phyloP scores from a whole-genome alignment of 2,888 invertebrate genomes.

The Bombylius major region DNA sequence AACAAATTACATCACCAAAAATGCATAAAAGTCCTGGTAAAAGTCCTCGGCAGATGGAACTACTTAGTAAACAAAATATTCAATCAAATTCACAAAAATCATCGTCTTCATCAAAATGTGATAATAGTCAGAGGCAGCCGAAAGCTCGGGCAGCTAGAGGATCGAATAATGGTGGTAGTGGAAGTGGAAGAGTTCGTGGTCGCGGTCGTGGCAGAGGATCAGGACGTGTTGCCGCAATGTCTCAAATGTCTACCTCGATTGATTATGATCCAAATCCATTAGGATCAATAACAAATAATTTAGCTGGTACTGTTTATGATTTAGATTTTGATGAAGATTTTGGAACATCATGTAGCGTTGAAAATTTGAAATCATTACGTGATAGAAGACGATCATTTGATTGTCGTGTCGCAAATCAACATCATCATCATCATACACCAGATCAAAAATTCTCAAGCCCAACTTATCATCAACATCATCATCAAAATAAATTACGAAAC shows the following conservation, averaged over 20 bases:
- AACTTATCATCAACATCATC: constrained; percentile 16
- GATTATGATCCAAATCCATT: constrained; percentile 41
- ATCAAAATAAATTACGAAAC: constrained; percentile 12
- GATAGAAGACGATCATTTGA: constrained; percentile 69
- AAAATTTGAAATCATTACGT: constrained; percentile 64
- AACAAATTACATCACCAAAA: constrained; percentile 44
- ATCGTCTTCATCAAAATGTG: constrained; percentile 13
- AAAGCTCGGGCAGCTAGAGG: constrained; percentile 27
- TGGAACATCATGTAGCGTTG: constrained; percentile 55
- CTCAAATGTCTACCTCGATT: constrained; percentile 29
- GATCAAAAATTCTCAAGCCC: constrained; percentile 23
- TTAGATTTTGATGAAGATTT: constrained; percentile 75
- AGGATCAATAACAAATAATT: constrained; percentile 58
- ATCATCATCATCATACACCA: background rate
- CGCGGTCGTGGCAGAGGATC: constrained; percentile 36
- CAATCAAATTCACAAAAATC: constrained; percentile 1
- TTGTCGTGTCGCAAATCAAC: constrained; percentile 31
- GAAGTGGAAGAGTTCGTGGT: constrained; percentile 30
- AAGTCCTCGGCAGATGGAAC: constrained; percentile 51
- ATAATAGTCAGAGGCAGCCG: constrained; percentile 18
- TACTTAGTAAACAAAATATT: constrained; percentile 21
- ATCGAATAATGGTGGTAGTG: constrained; percentile 5
- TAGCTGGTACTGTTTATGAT: constrained; percentile 79
- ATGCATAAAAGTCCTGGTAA: constrained; percentile 52
- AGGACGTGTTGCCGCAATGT: constrained; percentile 17